Percentiles rank a stretch among this genome's conserved stretches.
These are phyloP conservation scores for Eulithis testata DNA, from an alignment of 2,888 invertebrate genomes.

Conservation along the genomic window DNA sequence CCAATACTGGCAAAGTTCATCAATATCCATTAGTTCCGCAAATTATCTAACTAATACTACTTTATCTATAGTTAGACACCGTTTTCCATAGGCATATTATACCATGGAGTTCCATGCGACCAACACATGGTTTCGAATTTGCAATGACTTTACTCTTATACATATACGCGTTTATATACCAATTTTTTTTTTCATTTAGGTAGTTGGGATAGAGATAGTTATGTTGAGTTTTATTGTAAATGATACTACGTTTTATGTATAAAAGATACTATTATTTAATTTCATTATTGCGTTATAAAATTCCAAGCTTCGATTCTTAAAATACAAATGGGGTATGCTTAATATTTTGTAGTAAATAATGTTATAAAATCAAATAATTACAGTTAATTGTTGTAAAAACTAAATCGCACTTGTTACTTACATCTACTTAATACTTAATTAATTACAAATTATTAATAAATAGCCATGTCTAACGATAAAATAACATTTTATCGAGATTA, in stretches of 20 bases:
- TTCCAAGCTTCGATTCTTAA: constrained; percentile 12
- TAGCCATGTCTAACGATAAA: background rate
- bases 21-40: constrained; percentile 16
- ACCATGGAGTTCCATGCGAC: no score
- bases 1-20: constrained; percentile 13
- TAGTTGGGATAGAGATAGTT: no score
- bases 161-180: no score
- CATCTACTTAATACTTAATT: background rate
- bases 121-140: no score
- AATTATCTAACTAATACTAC: constrained; percentile 19
- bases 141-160: no score
- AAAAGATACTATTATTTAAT: constrained; percentile 18
- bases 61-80: background rate
- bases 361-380: constrained; percentile 1
- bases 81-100: no score
- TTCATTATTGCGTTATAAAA: constrained; percentile 21
- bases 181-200: no score
- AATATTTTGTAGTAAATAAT: constrained; percentile 7
- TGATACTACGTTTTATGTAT: background rate
- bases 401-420: constrained; percentile 2
- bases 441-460: background rate
- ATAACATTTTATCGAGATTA: background rate
- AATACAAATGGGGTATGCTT: background rate
- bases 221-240: background rate
- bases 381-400: background rate